phyloP scores from a whole-genome alignment of 2,888 invertebrate genomes.

The Gortyna flavago region DNA sequence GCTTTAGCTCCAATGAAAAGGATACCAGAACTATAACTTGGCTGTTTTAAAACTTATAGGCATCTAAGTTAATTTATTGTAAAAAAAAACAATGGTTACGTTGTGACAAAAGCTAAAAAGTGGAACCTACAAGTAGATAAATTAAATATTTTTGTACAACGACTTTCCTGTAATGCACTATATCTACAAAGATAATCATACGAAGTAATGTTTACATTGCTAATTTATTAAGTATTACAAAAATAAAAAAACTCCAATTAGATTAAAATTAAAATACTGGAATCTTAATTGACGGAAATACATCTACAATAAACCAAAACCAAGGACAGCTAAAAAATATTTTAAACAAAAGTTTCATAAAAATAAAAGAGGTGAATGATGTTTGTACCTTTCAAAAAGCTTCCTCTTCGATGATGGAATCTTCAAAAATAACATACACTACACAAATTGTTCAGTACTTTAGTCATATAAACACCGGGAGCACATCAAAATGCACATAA shows the following conservation, averaged over 20 bases:
- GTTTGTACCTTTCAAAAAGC: conserved; percentile 70
- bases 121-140: neutral
- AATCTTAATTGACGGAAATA: neutral
- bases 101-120: neutral
- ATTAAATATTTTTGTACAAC: neutral
- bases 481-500: conserved; percentile 36
- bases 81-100: neutral
- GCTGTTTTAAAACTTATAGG: neutral
- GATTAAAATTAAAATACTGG: neutral
- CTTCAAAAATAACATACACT: conserved; percentile 66
- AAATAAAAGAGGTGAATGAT: conserved; percentile 64
- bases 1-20: neutral
- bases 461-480: conserved; percentile 37
- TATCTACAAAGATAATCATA: conserved; percentile 7
- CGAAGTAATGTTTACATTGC: conserved; percentile 32
- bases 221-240: neutral
- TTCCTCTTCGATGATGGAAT: conserved; percentile 68
- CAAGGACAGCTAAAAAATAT: conserved; percentile 14
- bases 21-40: neutral
- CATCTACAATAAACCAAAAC: neutral
- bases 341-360: conserved; percentile 56
- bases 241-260: conserved; percentile 9
- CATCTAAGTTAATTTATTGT: neutral
- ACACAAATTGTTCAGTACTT: conserved; percentile 52
- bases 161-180: neutral